phyloP scores from a whole-genome alignment of 37 sponge, comb jelly and placozoan species.

The Cliona cf. orientalis region DNA sequence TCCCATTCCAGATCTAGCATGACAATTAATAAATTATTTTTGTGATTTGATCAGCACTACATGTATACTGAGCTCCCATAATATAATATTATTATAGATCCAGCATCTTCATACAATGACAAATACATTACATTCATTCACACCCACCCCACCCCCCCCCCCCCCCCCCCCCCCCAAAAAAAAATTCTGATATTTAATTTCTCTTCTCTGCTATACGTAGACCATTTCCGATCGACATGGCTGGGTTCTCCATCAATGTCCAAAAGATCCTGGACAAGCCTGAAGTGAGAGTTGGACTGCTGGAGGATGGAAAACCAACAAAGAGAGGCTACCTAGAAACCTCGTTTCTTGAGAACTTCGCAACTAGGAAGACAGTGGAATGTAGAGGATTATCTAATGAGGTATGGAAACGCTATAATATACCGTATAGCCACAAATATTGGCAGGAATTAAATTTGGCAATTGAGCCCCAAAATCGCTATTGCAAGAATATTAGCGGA shows the following conservation, averaged over 20 bases:
- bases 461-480: too few species aligned
- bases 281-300: not conserved
- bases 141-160: too few species aligned
- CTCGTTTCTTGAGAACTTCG: constrained; percentile 33
- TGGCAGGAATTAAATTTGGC: too few species aligned
- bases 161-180: too few species aligned
- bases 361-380: constrained; percentile 37
- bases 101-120: too few species aligned
- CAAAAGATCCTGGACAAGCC: not conserved
- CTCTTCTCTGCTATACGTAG: constrained; percentile 1
- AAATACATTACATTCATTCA: not conserved
- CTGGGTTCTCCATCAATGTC: constrained; percentile 28
- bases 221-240: constrained; percentile 42
- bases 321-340: constrained; percentile 71
- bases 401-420: constrained; percentile 59
- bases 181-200: not conserved
- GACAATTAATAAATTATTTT: too few species aligned
- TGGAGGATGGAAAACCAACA: not conserved
- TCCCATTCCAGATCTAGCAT: too few species aligned
- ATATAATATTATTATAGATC: too few species aligned
- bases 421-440: too few species aligned
- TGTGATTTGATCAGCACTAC: too few species aligned
- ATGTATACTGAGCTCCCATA: too few species aligned
- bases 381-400: constrained; percentile 46
- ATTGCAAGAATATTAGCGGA: too few species aligned